Evolutionary conservation across 2,888 invertebrate genomes (phyloP).

Genomic region (Arrhopalites spinosus): DNA sequence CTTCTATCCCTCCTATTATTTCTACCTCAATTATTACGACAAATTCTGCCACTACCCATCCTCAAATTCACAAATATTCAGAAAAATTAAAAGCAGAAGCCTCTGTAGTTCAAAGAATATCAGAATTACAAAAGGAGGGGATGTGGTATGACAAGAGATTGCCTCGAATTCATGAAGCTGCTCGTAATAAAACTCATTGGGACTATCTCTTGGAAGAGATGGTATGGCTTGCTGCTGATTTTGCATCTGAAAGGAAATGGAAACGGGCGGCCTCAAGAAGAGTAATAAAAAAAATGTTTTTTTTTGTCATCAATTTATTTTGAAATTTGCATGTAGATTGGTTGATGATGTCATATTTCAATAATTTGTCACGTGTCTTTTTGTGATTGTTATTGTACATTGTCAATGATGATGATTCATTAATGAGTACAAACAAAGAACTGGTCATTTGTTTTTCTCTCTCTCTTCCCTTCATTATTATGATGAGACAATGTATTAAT

Average conservation of each 20-base stretch:
- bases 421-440: no score
- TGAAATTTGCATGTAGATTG: no score
- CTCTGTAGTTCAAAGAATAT: constrained; percentile 87
- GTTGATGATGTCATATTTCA: not conserved
- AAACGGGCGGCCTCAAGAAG: constrained; percentile 94
- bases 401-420: not conserved
- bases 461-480: no score
- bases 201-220: constrained; percentile 98
- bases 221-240: constrained; percentile 97
- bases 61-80: constrained; percentile 45
- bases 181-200: constrained; percentile 86
- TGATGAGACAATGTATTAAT: not conserved
- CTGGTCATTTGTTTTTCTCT: no score
- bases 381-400: not conserved
- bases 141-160: constrained; percentile 78
- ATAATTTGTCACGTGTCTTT: not conserved
- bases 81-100: constrained; percentile 69
- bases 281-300: no score
- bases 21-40: not conserved
- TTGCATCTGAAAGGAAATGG: constrained; percentile 96
- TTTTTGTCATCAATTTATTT: not conserved
- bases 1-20: not conserved
- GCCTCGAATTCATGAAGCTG: constrained; percentile 45
- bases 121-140: constrained; percentile 90
- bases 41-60: no score